Base-by-base conservation (phyloP, 1,140 invertebrate genomes). In the Protaetia brevitarsis region DNA sequence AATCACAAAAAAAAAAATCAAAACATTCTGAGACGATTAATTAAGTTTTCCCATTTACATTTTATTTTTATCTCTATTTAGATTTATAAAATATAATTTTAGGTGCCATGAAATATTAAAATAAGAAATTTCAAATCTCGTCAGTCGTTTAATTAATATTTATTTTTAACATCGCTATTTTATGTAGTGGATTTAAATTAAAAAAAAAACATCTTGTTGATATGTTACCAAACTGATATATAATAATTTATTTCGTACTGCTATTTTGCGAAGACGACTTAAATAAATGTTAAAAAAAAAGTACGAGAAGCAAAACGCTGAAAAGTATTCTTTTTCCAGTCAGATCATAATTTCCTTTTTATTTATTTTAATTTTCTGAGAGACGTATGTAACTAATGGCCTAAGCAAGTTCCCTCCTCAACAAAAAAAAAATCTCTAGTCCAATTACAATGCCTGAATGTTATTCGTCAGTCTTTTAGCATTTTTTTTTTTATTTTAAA, bases 361-460 rank as follows among this genome's bases (percentile, higher is more conserved):
- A n/a, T n/a, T n/a, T n/a, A n/a, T n/a, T n/a, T n/a, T 71, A 64
- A 64, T 68, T 71, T 31, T 63, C 59, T 34, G 6, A 51, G 26
- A 45, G 8, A 51, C 19, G 41, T 51, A 64, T 66, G 62, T 69
- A 69, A 73, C 68, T 66, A 73, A 76, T 76, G 74, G 74, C 74
- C 74, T 76, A 76, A 73, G 73, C 68, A 72, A 71, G 73, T 73
- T 76, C 73, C 74, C 74, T 74, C 73, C 74, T 74, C 60, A 19
- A 51, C 26, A 23, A 23, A 23, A 51, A 36, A 51, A 73, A 58
- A 67, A 72, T 63, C 69, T 76, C 74, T 76, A 76, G 74, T 76
- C 74, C 73, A 74, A 71, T 68, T 64, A 68, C 28, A 69, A 69
- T 74, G 69, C 68, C 70, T 71, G 71, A 72, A 68, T 58, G 60